These are phyloP conservation scores for Tachina fera DNA, from an alignment of 2,888 invertebrate species.

Conservation along the genomic window DNA sequence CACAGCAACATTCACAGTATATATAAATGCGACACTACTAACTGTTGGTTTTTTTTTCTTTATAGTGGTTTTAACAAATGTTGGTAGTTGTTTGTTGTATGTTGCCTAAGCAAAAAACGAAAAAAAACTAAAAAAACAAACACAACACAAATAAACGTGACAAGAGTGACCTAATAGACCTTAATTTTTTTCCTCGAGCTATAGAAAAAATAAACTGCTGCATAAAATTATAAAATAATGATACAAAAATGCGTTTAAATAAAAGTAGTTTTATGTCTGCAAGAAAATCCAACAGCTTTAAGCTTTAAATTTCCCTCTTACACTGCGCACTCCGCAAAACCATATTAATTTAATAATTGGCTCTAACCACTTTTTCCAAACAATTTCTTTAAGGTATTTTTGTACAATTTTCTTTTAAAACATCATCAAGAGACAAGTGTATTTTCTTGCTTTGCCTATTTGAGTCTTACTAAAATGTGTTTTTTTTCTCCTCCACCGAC, in stretches of 20 bases:
- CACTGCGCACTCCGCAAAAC: constrained; percentile 18
- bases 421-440: constrained; percentile 37
- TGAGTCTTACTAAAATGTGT: constrained; percentile 20
- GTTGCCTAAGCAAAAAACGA: constrained; percentile 27
- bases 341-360: constrained; percentile 63
- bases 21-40: constrained; percentile 46
- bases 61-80: constrained; percentile 6
- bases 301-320: background rate
- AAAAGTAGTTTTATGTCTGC: constrained; percentile 53
- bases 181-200: constrained; percentile 39
- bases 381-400: constrained; percentile 51
- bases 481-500: background rate
- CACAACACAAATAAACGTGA: constrained; percentile 63
- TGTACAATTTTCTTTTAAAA: constrained; percentile 26
- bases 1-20: constrained; percentile 53
- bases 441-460: constrained; percentile 51
- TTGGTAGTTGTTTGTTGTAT: constrained; percentile 42
- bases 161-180: constrained; percentile 70
- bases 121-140: background rate
- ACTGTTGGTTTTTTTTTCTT: constrained; percentile 18
- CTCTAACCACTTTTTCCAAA: constrained; percentile 43
- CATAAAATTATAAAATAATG: constrained; percentile 67
- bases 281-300: constrained; percentile 7
- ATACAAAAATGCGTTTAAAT: constrained; percentile 66
- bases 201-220: constrained; percentile 29